A percentile compares a stretch with the other conserved stretches of the same genome.
Evolutionary conservation across 2,113 vertebrate species (phyloP).

Genomic region (Dendropsophus ebraccatus): DNA sequence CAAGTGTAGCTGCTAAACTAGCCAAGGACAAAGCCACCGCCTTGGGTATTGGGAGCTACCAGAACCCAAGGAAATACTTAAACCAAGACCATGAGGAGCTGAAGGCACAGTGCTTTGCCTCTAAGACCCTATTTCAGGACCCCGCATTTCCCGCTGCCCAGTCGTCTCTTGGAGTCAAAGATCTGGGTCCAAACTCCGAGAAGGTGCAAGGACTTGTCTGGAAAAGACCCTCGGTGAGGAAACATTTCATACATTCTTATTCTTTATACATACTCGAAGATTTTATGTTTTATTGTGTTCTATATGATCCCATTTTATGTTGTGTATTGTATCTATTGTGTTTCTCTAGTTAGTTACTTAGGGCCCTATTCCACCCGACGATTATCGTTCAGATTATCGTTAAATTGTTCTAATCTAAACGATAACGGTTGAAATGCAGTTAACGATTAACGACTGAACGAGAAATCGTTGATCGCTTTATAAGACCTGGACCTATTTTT

Average conservation of each 20-base stretch:
- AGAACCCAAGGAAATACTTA: conserved; percentile 7
- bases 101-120: not conserved
- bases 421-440: too few species aligned
- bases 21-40: not conserved
- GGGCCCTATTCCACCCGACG: too few species aligned
- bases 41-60: not conserved
- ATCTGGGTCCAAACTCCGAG: conserved; percentile 77
- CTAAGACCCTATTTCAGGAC: not conserved
- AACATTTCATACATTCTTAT: not conserved
- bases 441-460: too few species aligned
- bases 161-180: conserved; percentile 77
- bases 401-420: too few species aligned
- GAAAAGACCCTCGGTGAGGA: conserved; percentile 84
- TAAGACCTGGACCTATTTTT: too few species aligned
- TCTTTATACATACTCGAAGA: not conserved
- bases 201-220: conserved; percentile 81
- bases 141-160: not conserved
- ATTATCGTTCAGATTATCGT: too few species aligned
- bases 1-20: not conserved
- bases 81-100: not conserved
- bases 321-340: not conserved
- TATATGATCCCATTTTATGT: too few species aligned
- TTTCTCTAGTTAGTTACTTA: too few species aligned
- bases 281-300: not conserved
- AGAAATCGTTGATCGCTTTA: too few species aligned